Base-by-base conservation (phyloP, 2,888 invertebrate genomes). In the Calephelis perditalis region DNA sequence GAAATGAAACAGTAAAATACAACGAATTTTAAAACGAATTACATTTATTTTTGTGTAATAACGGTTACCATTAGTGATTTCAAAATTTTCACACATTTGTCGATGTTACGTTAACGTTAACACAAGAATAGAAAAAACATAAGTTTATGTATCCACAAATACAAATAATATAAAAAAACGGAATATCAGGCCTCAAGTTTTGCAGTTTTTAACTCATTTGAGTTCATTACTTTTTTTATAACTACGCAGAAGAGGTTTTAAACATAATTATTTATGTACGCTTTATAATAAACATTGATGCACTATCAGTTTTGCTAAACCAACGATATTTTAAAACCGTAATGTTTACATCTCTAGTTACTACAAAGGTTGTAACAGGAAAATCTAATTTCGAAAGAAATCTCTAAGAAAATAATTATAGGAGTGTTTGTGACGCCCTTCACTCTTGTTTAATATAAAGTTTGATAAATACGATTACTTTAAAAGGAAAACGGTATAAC, bases 301-400 rank as follows among this genome's bases (percentile, higher is more conserved):
- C 3, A 2, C 26, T 26, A 26, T 1, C 3, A 2, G 26, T 26
- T 26, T 26, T 26, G 26, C 26, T 26, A 26, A 26, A 49, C 5
- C 9, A 49, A 15, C 47, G 47, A 52, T 7, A 52, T 40, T 40
- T 40, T 26, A 26, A 26, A 26, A 40, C 5, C 40, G 40, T 52
- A 35, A 10, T 9, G 5, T 52, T 52, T 35, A 8, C 10, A 35
- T 52, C 52, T 35, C 49, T 49, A 49, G 49, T 9, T 5, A 26
- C 15, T 49, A 26, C 26, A 49, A 49, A 49, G 26, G 49, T 26
- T 5, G 40, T 8, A 15, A 49, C 8, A 7, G 11, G 52, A 52
- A 52, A 52, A 52, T 52, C 52, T 52, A 35, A 52, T 52, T 52
- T 52, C 35, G 26, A 52, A 52, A 35, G 52, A 52, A 52, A 10